Percentiles rank a stretch among this genome's conserved stretches.
phyloP scores from a whole-genome alignment of 2,113 vertebrate species.

The Psittacula cyanocephala region DNA sequence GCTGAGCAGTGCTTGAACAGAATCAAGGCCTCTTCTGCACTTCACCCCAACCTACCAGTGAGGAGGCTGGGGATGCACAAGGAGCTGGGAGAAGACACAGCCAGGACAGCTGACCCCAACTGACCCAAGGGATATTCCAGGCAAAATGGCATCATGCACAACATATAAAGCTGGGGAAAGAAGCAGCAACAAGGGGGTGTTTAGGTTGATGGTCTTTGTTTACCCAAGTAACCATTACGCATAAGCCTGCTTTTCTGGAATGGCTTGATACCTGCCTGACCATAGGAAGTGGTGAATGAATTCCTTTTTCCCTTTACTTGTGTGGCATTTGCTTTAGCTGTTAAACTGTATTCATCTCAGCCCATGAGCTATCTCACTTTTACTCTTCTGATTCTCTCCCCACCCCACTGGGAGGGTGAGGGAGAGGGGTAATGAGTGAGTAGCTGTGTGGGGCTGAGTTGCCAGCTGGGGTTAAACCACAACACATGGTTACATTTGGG shows the following conservation, averaged over 20 bases:
- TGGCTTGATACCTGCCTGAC: not conserved
- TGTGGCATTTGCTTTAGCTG: not conserved
- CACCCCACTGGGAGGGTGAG: not conserved
- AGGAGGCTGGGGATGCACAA: not conserved
- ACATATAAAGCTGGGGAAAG: not conserved
- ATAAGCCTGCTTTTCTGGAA: not conserved
- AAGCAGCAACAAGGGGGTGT: not conserved
- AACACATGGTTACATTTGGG: not conserved
- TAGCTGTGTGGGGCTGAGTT: not conserved
- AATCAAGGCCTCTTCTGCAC: not conserved
- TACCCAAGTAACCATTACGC: not conserved
- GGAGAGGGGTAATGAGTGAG: not conserved
- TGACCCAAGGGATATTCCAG: not conserved
- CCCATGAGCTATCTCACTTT: not conserved
- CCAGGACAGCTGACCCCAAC: not conserved
- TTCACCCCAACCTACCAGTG: not conserved
- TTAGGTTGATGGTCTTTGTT: not conserved
- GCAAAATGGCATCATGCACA: not conserved
- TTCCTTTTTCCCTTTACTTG: not conserved
- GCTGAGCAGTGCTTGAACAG: not conserved
- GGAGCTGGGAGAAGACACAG: not conserved
- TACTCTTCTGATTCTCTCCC: not conserved
- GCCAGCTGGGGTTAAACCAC: not conserved
- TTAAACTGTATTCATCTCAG: not conserved
- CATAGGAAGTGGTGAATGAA: not conserved